Conservation (phyloP, 2,797 vertebrate species). For the Silurus aristotelis region DNA sequence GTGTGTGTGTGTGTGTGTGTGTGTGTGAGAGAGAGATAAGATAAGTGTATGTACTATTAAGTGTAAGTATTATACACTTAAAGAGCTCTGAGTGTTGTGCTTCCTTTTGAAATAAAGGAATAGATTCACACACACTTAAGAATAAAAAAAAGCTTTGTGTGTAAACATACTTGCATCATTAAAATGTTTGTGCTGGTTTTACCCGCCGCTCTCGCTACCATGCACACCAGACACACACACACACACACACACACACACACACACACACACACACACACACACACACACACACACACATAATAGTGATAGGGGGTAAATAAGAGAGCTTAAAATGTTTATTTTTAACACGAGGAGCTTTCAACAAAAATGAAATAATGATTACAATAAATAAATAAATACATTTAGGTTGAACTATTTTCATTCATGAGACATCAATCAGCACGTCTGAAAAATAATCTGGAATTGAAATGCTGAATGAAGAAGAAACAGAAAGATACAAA, state of each 20-base stretch:
- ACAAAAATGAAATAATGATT: too few relatives aligned
- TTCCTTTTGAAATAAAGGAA: conserved; percentile 32
- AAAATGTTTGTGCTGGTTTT: conserved; percentile 5
- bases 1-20: background rate
- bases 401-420: too few relatives aligned
- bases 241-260: background rate
- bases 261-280: background rate
- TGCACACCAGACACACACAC: background rate
- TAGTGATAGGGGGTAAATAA: too few relatives aligned
- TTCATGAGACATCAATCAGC: background rate
- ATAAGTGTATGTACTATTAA: conserved; percentile 27
- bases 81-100: background rate
- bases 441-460: background rate
- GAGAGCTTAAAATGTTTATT: too few relatives aligned
- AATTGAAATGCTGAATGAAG: background rate
- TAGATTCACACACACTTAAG: conserved; percentile 25
- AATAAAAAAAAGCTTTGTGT: conserved; percentile 29
- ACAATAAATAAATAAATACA: too few relatives aligned
- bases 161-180: conserved; percentile 23
- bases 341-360: too few relatives aligned
- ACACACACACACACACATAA: background rate
- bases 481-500: background rate
- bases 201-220: too few relatives aligned
- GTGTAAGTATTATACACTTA: background rate
- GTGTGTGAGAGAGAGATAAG: background rate